A percentile compares a stretch with the other conserved stretches of the same genome.
phyloP scores from a whole-genome alignment of 2,113 vertebrate species.

The Lota lota region DNA sequence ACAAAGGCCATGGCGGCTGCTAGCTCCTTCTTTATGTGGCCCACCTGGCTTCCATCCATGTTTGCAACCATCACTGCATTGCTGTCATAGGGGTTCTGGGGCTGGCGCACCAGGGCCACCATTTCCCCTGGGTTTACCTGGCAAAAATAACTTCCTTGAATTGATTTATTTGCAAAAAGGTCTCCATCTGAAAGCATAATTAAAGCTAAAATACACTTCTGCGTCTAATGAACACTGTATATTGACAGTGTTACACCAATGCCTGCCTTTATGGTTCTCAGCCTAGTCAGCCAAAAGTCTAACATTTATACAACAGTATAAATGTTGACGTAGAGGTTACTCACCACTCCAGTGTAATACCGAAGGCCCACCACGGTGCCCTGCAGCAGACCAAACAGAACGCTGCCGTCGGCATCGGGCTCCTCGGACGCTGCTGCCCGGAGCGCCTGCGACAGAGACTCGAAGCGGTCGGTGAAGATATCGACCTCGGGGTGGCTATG shows the following conservation, averaged over 20 bases:
- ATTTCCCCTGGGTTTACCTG: constrained; percentile 90
- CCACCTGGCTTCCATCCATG: constrained; percentile 85
- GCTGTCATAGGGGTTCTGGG: constrained; percentile 80
- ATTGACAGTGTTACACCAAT: too few species aligned
- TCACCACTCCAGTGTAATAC: constrained; percentile 86
- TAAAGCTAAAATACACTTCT: too few species aligned
- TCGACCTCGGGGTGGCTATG: constrained; percentile 50
- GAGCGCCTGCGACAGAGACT: constrained; percentile 69
- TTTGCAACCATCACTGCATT: constrained; percentile 89
- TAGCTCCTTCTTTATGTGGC: constrained; percentile 84
- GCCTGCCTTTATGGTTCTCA: too few species aligned
- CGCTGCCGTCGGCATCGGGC: constrained; percentile 75
- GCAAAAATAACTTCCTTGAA: background rate
- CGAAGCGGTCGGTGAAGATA: constrained; percentile 60
- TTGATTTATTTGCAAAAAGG: too few species aligned
- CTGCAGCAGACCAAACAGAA: constrained; percentile 79
- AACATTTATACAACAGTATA: too few species aligned
- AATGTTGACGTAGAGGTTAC: constrained; percentile 27
- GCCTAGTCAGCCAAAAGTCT: too few species aligned
- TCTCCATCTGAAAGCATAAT: too few species aligned
- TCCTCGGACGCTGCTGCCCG: constrained; percentile 72
- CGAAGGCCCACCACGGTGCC: constrained; percentile 86
- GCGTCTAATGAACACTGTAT: too few species aligned
- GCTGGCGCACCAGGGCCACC: constrained; percentile 86
- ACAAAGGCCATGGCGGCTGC: constrained; percentile 81